A percentile compares a stretch with the other conserved stretches of the same genome.
Conservation (phyloP, 2,113 vertebrate species). For the Lucifuga dentata region DNA sequence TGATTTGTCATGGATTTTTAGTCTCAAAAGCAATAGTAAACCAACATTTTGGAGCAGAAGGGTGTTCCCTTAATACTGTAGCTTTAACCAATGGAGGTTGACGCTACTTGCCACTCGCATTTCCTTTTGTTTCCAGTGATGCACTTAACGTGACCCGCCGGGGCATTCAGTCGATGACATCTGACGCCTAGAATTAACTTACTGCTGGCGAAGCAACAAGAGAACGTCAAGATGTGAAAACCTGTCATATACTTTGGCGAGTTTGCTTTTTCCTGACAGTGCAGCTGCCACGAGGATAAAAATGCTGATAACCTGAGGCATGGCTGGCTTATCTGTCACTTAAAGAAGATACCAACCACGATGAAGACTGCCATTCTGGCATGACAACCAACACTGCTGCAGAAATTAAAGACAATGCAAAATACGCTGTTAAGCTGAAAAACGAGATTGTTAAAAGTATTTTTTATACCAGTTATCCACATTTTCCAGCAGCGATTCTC, state of each 20-base stretch:
- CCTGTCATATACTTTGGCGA: slow-evolving; percentile 9
- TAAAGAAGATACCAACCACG: slow-evolving; percentile 6
- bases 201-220: slow-evolving; percentile 8
- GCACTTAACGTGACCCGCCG: not conserved
- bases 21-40: too few relatives aligned
- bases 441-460: too few relatives aligned
- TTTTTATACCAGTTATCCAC: not conserved
- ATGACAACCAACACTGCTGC: slow-evolving; percentile 2
- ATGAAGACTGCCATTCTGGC: slow-evolving; percentile 11
- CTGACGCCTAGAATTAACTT: not conserved
- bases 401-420: not conserved
- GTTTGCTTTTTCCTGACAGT: slow-evolving; percentile 14
- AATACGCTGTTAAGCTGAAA: not conserved
- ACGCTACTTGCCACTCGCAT: too few relatives aligned
- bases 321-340: slow-evolving; percentile 29
- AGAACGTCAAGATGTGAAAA: slow-evolving; percentile 32
- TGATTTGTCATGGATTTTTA: too few relatives aligned
- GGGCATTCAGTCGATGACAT: not conserved
- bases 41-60: too few relatives aligned
- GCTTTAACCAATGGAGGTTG: too few relatives aligned
- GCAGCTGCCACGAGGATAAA: slow-evolving; percentile 1
- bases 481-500: not conserved
- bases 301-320: slow-evolving; percentile 12
- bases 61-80: too few relatives aligned
- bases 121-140: not conserved